These are phyloP conservation scores for Blastobasis adustella DNA, from an alignment of 2,888 invertebrate species.

Conservation along the genomic window DNA sequence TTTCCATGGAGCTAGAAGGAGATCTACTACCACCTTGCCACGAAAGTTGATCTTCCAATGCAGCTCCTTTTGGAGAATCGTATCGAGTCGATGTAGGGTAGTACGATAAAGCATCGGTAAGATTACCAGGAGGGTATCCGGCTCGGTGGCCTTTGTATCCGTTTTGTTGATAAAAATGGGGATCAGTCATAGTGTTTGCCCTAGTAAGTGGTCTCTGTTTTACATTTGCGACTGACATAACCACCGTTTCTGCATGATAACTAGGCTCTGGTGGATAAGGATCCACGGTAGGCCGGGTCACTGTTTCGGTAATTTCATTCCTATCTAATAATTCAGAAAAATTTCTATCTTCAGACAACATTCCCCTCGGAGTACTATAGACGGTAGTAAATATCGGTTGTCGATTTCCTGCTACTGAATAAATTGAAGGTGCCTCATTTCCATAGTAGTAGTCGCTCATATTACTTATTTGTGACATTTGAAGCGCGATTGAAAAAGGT, in stretches of 20 bases:
- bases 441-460: slow-evolving; percentile 61
- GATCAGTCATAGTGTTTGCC: slow-evolving; percentile 75
- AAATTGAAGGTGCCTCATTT: slow-evolving; percentile 79
- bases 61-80: slow-evolving; percentile 70
- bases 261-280: slow-evolving; percentile 73
- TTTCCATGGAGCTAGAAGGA: slow-evolving; percentile 77
- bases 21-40: slow-evolving; percentile 76
- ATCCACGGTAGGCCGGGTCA: slow-evolving; percentile 44
- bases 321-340: slow-evolving; percentile 82
- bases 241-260: slow-evolving; percentile 74
- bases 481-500: slow-evolving; percentile 36
- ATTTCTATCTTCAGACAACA: slow-evolving; percentile 76
- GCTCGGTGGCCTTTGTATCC: slow-evolving; percentile 80
- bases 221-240: slow-evolving; percentile 50
- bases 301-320: slow-evolving; percentile 63
- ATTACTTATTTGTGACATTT: slow-evolving; percentile 45
- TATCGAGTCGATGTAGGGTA: slow-evolving; percentile 83
- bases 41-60: slow-evolving; percentile 75
- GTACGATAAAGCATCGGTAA: slow-evolving; percentile 87
- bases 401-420: slow-evolving; percentile 84
- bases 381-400: slow-evolving; percentile 83
- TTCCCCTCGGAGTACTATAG: slow-evolving; percentile 80
- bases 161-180: slow-evolving; percentile 76
- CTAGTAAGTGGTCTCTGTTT: slow-evolving; percentile 70
- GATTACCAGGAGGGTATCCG: slow-evolving; percentile 81